A percentile compares a stretch with the other conserved stretches of the same genome.
Conservation (phyloP, 92 coral and sea anemone genomes). For the Epizoanthus rinbou region DNA sequence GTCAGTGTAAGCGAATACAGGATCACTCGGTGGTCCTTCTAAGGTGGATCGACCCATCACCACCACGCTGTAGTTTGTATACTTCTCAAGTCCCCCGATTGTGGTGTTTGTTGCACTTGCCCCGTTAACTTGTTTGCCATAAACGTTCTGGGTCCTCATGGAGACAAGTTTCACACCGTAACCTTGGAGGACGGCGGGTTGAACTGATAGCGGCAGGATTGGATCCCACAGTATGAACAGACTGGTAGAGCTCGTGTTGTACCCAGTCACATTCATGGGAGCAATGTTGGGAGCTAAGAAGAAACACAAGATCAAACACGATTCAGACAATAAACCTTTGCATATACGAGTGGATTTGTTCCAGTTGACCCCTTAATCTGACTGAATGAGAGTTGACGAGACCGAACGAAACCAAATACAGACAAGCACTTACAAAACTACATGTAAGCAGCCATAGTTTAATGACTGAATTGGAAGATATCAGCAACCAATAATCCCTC, state of each 20-base stretch:
- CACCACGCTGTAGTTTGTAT: conserved; percentile 23
- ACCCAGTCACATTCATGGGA: conserved; percentile 5
- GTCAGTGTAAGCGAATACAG: conserved; percentile 7
- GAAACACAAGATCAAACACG: neutral
- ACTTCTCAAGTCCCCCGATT: neutral
- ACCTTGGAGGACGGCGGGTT: neutral
- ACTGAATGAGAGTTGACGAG: no score
- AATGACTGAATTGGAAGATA: no score
- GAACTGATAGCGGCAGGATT: neutral
- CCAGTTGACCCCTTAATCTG: no score
- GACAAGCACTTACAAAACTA: no score
- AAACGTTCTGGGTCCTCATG: neutral
- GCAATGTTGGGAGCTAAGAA: conserved; percentile 13
- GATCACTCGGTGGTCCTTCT: neutral
- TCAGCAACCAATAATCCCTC: no score
- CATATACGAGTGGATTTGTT: no score
- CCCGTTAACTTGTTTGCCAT: neutral
- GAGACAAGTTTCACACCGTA: conserved; percentile 1
- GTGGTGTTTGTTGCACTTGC: neutral
- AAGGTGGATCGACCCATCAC: conserved; percentile 1
- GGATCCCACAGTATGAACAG: conserved; percentile 25
- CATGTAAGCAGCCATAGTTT: no score
- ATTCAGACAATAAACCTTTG: no score
- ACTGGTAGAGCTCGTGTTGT: conserved; percentile 11
- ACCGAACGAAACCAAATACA: no score